Conservation (phyloP, 64 coral and sea anemone species). For the Pocillopora verrucosa region DNA sequence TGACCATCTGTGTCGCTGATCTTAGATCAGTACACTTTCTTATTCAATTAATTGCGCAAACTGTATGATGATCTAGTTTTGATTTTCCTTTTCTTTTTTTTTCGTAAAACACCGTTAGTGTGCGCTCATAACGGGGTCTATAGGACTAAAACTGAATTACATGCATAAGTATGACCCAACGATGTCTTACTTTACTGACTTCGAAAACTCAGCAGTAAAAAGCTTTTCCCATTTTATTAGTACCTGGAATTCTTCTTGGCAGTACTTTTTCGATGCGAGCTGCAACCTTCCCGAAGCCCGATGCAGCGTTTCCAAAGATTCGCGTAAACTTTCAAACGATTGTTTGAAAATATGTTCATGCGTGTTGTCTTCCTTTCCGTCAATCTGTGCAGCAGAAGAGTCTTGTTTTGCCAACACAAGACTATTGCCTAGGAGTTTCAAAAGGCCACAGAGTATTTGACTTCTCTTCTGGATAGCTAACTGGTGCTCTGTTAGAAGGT, state of each 20-base stretch:
- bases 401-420: neutral
- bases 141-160: too few species aligned
- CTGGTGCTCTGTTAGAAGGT: neutral
- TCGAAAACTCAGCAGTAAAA: too few species aligned
- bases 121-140: too few species aligned
- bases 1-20: too few species aligned
- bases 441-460: neutral
- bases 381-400: neutral
- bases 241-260: conserved; percentile 5
- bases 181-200: too few species aligned
- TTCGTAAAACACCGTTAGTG: too few species aligned
- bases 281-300: neutral
- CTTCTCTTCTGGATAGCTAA: neutral
- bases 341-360: neutral
- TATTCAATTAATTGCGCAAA: too few species aligned
- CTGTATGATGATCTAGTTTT: too few species aligned
- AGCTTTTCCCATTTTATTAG: too few species aligned
- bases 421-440: neutral
- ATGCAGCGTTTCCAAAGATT: neutral
- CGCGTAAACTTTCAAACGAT: neutral
- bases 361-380: neutral
- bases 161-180: too few species aligned
- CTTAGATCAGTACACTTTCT: too few species aligned
- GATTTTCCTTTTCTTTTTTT: too few species aligned
- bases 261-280: neutral